Conservation (phyloP, 2,888 invertebrate genomes). For the Crossocerus cetratus region DNA sequence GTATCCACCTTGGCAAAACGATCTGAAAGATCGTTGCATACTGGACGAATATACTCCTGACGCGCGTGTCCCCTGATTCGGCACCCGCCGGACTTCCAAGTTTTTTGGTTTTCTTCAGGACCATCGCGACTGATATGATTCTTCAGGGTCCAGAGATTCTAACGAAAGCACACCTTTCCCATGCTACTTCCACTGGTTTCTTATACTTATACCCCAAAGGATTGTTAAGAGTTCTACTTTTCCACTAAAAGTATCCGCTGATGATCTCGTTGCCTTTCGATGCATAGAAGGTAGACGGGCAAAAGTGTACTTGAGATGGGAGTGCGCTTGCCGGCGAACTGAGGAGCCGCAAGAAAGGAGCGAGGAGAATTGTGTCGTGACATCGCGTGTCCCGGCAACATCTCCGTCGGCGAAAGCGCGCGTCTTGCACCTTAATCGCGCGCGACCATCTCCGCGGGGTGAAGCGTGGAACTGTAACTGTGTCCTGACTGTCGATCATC, state of each 20-base stretch:
- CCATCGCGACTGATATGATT: no score
- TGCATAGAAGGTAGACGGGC: constrained; percentile 4
- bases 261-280: no score
- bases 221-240: no score
- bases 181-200: not conserved
- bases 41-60: constrained; percentile 82
- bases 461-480: no score
- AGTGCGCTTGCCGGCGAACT: no score
- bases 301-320: not conserved
- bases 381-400: constrained; percentile 68
- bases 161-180: not conserved
- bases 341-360: not conserved
- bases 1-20: constrained; percentile 78
- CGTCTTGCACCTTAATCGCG: constrained; percentile 36
- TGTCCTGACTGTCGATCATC: constrained; percentile 2
- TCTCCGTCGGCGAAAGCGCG: constrained; percentile 49
- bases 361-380: constrained; percentile 18
- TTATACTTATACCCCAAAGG: no score
- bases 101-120: not conserved
- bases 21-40: constrained; percentile 83
- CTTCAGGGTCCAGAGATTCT: not conserved
- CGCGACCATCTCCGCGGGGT: constrained; percentile 16
- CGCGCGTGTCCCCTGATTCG: constrained; percentile 59
- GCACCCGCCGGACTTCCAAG: constrained; percentile 1
- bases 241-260: no score